A percentile compares a stretch with the other conserved stretches of the same genome.
Conservation (phyloP, 2,888 invertebrate genomes). For the Baccha elongata region DNA sequence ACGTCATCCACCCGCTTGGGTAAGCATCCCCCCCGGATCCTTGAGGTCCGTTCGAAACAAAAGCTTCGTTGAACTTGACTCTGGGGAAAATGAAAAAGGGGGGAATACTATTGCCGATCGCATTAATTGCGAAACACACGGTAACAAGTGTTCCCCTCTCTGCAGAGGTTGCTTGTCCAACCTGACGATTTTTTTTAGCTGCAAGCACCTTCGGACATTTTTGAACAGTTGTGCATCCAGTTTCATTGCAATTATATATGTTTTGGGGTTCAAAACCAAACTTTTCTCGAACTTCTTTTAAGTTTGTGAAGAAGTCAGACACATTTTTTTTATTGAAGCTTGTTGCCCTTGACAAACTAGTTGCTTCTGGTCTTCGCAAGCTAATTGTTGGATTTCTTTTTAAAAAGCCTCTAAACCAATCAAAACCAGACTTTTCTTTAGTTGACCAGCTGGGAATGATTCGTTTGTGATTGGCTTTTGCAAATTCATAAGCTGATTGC, state of each 20-base stretch:
- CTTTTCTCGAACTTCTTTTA: background rate
- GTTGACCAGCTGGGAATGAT: background rate
- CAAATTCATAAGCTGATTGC: background rate
- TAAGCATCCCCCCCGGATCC: background rate
- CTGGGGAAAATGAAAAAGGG: background rate
- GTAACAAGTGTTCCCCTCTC: background rate
- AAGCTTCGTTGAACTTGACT: background rate
- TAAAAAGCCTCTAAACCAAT: background rate
- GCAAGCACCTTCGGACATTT: background rate
- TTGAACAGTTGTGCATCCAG: background rate
- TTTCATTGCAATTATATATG: background rate
- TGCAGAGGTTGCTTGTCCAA: background rate
- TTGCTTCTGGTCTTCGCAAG: background rate
- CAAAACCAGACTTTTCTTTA: background rate
- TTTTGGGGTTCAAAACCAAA: background rate
- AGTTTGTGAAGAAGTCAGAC: background rate
- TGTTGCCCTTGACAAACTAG: background rate
- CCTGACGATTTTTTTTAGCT: background rate
- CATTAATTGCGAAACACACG: background rate
- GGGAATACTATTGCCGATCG: background rate
- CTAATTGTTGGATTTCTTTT: background rate
- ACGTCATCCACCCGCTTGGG: constrained; percentile 1
- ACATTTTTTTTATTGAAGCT: constrained; percentile 2
- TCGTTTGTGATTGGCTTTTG: background rate
- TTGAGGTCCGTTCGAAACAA: background rate